Evolutionary conservation across 2,113 vertebrate genomes (phyloP).

Genomic region (Centropus bengalensis): DNA sequence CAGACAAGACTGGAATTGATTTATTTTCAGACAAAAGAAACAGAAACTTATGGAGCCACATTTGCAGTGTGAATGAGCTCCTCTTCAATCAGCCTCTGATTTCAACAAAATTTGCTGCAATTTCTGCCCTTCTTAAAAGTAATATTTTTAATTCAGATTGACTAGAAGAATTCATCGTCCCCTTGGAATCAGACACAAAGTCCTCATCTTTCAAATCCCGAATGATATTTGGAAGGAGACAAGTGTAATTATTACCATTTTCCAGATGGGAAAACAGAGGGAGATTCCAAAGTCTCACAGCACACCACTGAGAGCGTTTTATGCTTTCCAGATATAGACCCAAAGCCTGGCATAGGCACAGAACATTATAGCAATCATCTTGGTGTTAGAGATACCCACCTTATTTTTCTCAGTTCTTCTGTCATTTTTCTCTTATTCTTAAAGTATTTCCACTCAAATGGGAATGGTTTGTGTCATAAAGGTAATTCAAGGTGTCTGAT

Average conservation of each 20-base stretch:
- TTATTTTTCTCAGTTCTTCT: background rate
- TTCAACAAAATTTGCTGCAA: background rate
- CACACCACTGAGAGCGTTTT: background rate
- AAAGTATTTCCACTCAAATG: background rate
- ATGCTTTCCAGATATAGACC: background rate
- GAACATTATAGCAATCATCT: background rate
- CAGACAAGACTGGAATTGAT: background rate
- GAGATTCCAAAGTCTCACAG: background rate
- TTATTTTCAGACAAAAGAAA: background rate
- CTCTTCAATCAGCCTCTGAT: background rate
- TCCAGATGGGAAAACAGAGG: background rate
- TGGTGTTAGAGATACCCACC: background rate
- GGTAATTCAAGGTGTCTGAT: background rate
- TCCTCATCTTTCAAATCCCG: background rate
- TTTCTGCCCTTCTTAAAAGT: background rate
- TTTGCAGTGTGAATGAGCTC: background rate
- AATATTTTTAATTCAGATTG: background rate
- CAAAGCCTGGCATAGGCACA: background rate
- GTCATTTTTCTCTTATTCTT: background rate
- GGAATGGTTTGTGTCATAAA: background rate
- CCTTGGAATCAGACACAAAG: background rate
- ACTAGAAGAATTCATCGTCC: background rate
- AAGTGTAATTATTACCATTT: background rate
- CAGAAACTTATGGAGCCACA: background rate
- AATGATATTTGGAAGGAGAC: background rate